Evolutionary conservation across 1,140 invertebrate species (phyloP), one percentile per base, ranked within the genome.

Genomic region (Ericerus pela): DNA sequence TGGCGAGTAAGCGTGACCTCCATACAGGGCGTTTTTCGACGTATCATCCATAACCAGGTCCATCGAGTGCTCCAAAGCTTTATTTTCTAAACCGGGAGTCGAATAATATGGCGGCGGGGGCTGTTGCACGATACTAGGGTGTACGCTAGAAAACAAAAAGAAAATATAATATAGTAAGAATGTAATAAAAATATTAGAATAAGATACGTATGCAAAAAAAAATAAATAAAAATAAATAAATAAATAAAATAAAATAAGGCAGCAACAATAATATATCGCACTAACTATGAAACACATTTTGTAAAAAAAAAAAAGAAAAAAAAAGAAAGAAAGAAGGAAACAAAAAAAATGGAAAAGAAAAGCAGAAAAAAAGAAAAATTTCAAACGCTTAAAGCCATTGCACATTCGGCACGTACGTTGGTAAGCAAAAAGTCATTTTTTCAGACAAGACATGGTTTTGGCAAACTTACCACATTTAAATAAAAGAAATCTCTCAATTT

Each of bases 41-140:
- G 87, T 83, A 70, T 89, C 79, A 29, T 84, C 79, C 22, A 86
- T 62, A 0, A 81, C 85, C 56, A 88, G 72, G 64, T 90, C 85
- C 75, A 89, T 76, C 14, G 84, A 86, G 66, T 87, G 82, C 68
- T 93, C 87, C 10, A 92, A 70, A 27, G 85, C 88, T 71, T 92
- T 92, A 68, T 92, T 92, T 70, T 92, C 88, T 70, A 91, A 80
- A 4, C 84, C 84, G n/a, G 80, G 78, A 22, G 81, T 78, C 14
- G 82, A 80, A 62, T 85, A 87, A 62, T 90, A 90, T 11, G 88
- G 88, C 1, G 87, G 87, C 30, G 77, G 76, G 59, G 81, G 84
- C 67, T 85, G 84, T 58, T 83, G 79, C 2, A 88, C 82, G 66
- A 87, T 81, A 51, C 84, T 84, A 1, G 85, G 82, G 33, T 82